These are phyloP conservation scores for Clepsis dumicolana DNA, from an alignment of 2,888 invertebrate species.

Conservation along the genomic window DNA sequence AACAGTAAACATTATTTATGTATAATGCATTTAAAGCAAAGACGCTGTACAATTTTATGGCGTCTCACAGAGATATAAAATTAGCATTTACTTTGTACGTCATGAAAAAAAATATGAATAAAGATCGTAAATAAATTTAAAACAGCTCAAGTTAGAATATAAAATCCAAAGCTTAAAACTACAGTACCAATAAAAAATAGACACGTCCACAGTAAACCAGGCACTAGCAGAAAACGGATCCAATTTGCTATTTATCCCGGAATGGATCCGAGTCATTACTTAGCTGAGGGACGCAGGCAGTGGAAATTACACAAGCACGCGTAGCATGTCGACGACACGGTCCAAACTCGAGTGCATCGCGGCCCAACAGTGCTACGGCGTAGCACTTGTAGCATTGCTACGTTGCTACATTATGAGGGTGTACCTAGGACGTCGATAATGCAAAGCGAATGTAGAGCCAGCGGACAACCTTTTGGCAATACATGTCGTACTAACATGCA, in stretches of 20 bases:
- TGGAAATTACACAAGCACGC: slow-evolving; percentile 76
- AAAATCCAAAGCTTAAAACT: background rate
- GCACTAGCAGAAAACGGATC: slow-evolving; percentile 69
- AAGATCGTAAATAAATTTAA: too few species aligned
- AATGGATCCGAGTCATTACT: slow-evolving; percentile 86
- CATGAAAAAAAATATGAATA: background rate
- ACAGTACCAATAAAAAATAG: background rate
- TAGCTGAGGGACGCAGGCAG: slow-evolving; percentile 83
- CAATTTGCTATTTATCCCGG: slow-evolving; percentile 86
- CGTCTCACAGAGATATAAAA: too few species aligned
- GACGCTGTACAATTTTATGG: too few species aligned
- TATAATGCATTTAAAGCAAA: too few species aligned
- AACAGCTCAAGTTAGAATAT: too few species aligned
- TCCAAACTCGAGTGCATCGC: slow-evolving; percentile 26
- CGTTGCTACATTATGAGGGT: background rate
- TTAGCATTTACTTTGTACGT: too few species aligned
- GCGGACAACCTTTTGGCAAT: background rate
- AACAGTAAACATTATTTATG: too few species aligned
- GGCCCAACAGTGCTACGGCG: slow-evolving; percentile 32
- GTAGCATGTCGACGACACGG: slow-evolving; percentile 61
- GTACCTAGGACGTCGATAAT: background rate
- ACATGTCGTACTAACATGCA: background rate
- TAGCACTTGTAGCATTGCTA: slow-evolving; percentile 31
- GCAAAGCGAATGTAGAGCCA: background rate
- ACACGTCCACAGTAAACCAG: slow-evolving; percentile 1